Evolutionary conservation across 1,140 invertebrate genomes (phyloP).

Genomic region (Megathymus violae): DNA sequence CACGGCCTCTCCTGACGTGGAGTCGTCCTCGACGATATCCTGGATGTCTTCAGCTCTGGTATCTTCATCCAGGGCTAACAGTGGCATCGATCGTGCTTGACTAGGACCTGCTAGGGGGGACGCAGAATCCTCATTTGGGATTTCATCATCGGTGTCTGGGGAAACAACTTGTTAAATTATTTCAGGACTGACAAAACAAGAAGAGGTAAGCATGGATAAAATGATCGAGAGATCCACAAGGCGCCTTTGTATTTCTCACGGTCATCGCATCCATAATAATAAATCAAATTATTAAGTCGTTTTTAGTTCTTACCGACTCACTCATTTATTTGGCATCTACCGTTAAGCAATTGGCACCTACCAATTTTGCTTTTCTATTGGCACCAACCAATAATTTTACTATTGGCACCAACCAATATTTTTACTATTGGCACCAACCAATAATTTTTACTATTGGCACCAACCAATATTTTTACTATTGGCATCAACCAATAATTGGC

Average conservation of each 20-base stretch:
- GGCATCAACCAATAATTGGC: no score
- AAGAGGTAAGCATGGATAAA: background rate
- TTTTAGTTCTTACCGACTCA: no score
- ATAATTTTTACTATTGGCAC: no score
- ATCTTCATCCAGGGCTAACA: background rate
- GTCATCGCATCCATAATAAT: background rate
- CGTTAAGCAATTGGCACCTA: no score
- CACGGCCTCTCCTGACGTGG: slow-evolving; percentile 9
- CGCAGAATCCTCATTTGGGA: background rate
- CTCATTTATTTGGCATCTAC: no score
- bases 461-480: no score
- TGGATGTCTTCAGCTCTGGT: background rate
- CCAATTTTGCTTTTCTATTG: no score
- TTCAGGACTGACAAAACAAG: background rate
- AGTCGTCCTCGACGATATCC: slow-evolving; percentile 3
- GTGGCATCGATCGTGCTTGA: background rate
- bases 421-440: background rate
- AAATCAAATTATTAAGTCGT: background rate
- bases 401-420: no score
- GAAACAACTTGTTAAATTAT: background rate
- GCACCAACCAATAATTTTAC: no score
- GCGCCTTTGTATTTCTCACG: background rate
- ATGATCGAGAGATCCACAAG: background rate
- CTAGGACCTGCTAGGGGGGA: background rate
- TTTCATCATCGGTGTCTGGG: background rate